phyloP scores from a whole-genome alignment of 2,797 vertebrate species.

The Phyllotis vaccarum region DNA sequence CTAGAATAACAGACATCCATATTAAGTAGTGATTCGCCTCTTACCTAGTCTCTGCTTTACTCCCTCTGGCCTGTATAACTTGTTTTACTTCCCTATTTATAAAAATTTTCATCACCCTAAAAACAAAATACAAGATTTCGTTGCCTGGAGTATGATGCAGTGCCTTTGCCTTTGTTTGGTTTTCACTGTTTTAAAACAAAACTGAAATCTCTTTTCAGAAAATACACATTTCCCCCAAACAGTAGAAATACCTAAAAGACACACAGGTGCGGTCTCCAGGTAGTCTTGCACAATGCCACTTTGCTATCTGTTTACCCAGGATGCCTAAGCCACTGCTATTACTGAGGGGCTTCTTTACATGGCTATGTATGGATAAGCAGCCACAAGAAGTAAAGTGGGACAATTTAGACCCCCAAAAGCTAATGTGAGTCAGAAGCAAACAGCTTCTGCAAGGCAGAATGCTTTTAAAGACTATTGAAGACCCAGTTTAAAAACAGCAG shows the following conservation, averaged over 20 bases:
- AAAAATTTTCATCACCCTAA: slow-evolving; percentile 33
- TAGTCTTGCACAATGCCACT: not conserved
- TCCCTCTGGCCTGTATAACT: not conserved
- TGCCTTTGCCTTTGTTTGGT: not conserved
- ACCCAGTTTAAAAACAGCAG: too few species aligned
- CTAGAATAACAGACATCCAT: not conserved
- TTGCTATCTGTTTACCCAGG: not conserved
- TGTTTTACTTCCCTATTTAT: slow-evolving; percentile 1
- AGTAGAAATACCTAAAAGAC: not conserved
- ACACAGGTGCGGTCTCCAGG: too few species aligned
- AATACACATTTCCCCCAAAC: not conserved
- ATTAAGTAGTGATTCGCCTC: not conserved
- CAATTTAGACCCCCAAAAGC: not conserved
- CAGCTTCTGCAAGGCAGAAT: not conserved
- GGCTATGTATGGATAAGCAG: not conserved
- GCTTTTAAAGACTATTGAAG: not conserved
- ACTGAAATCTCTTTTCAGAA: slow-evolving; percentile 37
- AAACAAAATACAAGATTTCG: not conserved
- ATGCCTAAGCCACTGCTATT: not conserved
- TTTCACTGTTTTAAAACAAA: slow-evolving; percentile 56
- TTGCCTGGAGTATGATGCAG: not conserved
- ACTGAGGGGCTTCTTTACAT: not conserved
- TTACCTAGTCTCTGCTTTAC: not conserved
- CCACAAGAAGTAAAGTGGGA: not conserved
- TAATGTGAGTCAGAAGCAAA: not conserved